These are phyloP conservation scores for Chrysemys picta DNA, from an alignment of 2,113 vertebrate genomes.

Conservation along the genomic window DNA sequence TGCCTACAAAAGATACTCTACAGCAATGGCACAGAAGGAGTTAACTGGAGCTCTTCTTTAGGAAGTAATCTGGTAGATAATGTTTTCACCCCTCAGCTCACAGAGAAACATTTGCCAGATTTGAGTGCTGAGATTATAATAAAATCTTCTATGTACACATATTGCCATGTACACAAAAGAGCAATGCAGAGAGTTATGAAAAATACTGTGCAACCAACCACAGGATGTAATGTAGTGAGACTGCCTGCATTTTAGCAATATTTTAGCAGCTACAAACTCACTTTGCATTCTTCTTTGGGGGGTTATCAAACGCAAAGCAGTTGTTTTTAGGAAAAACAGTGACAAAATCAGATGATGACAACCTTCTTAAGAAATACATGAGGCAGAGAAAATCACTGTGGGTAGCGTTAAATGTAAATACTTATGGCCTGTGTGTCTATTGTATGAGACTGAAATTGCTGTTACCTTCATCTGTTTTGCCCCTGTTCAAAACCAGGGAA, in stretches of 20 bases:
- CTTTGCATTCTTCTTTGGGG: neutral
- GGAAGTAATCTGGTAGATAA: neutral
- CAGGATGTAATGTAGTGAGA: neutral
- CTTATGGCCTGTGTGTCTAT: neutral
- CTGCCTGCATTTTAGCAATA: neutral
- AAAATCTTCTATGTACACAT: neutral
- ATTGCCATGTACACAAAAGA: neutral
- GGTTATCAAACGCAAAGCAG: neutral
- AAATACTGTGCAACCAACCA: neutral
- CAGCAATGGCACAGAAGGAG: neutral
- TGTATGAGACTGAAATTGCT: neutral
- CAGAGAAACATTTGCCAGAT: neutral
- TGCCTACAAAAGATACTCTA: neutral
- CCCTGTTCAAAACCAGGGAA: neutral
- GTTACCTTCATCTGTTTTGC: neutral
- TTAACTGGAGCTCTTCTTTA: neutral
- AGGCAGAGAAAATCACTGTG: neutral
- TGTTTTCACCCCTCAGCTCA: too few species aligned
- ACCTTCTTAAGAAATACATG: neutral
- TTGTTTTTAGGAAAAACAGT: fast-evolving
- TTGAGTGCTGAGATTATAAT: neutral
- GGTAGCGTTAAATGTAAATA: neutral
- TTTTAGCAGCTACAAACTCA: neutral
- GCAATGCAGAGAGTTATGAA: neutral
- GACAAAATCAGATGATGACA: neutral